Base-by-base conservation (phyloP, 2,888 invertebrate species). In the Coelogynopora nodosa region DNA sequence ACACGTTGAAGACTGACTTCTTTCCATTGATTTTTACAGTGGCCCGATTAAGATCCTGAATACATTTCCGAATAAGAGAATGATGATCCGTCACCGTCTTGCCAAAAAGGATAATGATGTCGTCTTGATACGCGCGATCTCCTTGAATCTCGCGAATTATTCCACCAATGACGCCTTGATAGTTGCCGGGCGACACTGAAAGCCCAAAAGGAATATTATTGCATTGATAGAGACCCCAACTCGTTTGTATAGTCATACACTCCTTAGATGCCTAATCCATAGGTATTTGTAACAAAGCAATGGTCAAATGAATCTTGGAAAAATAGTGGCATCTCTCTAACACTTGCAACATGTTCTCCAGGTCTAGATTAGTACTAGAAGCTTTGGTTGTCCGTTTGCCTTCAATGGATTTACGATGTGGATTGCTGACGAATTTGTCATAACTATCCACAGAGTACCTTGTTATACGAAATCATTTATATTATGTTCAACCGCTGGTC, bases 1-100 rank as follows among this genome's bases (percentile, higher is more conserved):
- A 10, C 74, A 74, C 74, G 23, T 74, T 74, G 74, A 74, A 49
- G 10, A 74, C 74, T 23, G 74, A 74, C 74, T 74, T 74, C 74
- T 23, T 5, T 2, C 74, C 23, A 26, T 74, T 74, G 74, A 74
- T 74, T 74, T 74, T 10, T 13, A 74, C 27, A 74, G 5, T 74
- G 10, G 23, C 5, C 74, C 74, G 27, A 10, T 13, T 13, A 26
- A 74, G 74, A 13, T 2, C 23, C 27, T 74, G 74, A 5, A 26
- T 10, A 74, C 5, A 26, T 23, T 13, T 5, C 74, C 74, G 27
- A 5, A 74, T 10, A 74, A 26, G 23, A 13, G 74, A 74, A 23
- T 74, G 23, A 23, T 74, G 74, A 74, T 74, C 74, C 27, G 5
- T 23, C 10, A 74, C 23, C 18, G 74, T 74, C 27, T 74, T 74